Base-by-base conservation (phyloP, 2,113 vertebrate genomes). In the Ceyx melanurus region DNA sequence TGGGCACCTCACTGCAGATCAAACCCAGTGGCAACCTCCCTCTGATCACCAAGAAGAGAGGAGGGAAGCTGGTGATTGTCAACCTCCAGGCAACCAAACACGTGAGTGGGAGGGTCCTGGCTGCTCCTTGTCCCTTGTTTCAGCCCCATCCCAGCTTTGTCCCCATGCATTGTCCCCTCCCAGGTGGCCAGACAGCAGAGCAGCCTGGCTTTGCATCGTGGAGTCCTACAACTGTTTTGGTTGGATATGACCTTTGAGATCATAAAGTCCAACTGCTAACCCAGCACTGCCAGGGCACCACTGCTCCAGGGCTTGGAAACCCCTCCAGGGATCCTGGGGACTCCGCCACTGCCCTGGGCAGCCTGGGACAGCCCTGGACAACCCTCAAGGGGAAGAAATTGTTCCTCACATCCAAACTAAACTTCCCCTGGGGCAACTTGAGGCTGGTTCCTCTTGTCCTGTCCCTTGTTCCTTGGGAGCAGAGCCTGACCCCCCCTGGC, bases 31-130 rank as follows among this genome's bases (percentile, higher is more conserved):
- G 99, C 80, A 98, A 99, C 94, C 98, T 99, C 58, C 99, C 99
- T 0, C 97, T 99, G 4, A 97, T 98, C 95, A 99, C 99, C 8
- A 99, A 99, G 94, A 98, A 98, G 77, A 98, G 98, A 15, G 99
- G 99, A 48, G 99, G 99, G 35, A 98, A 98, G 81, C 84, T 99
- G 83, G 99, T 98, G 93, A 99, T 99, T 9, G 98, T 99, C 89
- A 99, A 99, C 96, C 97, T 99, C 7, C 99, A 99, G 95, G 96
- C 98, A 45, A 99, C 99, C 15, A 99, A 99, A 95, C 99, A 99
- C 0, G 99, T 99, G 97, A 92, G 99, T 97, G 68, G 40, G 18
- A 20, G 48, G 4, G 0, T 58, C 56, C 51, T 28, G 0, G 2
- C 62, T 4, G 42, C 42, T 21, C 78, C 37, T 37, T 37, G 6